Conservation (phyloP, 2,797 vertebrate species). For the Mormyrops attenuatus region DNA sequence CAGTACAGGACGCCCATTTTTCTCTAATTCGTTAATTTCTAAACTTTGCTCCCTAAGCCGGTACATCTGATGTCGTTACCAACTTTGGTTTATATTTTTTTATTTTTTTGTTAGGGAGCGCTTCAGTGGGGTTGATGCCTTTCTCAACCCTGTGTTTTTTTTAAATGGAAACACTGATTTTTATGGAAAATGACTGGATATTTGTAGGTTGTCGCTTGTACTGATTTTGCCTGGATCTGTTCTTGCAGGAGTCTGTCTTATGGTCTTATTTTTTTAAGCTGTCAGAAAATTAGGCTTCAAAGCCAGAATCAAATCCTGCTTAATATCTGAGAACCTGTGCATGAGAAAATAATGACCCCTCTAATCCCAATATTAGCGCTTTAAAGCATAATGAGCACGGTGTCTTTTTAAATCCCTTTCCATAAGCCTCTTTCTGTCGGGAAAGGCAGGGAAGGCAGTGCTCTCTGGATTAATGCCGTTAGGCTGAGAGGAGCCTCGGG, state of each 20-base stretch:
- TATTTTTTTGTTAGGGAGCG: background rate
- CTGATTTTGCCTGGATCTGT: constrained; percentile 45
- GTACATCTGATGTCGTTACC: background rate
- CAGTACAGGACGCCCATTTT: background rate
- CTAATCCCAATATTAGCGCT: constrained; percentile 65
- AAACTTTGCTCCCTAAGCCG: background rate
- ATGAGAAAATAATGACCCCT: constrained; percentile 65
- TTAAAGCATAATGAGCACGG: constrained; percentile 52
- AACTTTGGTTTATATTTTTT: background rate
- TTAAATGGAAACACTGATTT: background rate
- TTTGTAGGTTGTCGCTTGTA: background rate
- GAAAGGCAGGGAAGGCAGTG: constrained; percentile 43
- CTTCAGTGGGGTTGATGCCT: background rate
- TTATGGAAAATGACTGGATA: background rate
- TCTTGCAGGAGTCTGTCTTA: constrained; percentile 51
- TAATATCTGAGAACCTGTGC: constrained; percentile 46
- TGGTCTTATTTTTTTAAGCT: constrained; percentile 52
- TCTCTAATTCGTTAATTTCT: background rate
- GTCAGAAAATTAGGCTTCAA: constrained; percentile 52
- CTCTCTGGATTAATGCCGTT: constrained; percentile 66
- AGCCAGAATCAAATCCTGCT: constrained; percentile 53
- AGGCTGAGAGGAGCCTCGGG: constrained; percentile 65
- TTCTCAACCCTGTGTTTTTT: background rate
- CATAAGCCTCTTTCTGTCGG: constrained; percentile 49
- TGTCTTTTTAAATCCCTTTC: constrained; percentile 64